phyloP scores from a whole-genome alignment of 2,113 vertebrate species.

The Egretta garzetta region DNA sequence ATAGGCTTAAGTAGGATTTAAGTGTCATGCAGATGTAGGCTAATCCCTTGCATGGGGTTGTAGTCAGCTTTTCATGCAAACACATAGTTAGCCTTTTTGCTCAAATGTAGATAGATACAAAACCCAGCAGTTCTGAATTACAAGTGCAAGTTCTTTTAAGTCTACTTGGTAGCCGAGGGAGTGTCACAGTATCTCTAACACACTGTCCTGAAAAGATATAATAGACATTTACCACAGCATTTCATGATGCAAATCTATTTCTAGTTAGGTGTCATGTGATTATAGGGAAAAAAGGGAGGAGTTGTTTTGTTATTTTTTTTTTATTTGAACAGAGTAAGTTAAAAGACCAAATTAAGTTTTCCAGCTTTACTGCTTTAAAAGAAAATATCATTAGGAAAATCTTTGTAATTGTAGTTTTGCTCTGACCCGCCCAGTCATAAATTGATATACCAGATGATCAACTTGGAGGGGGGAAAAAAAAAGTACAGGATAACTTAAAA shows the following conservation, averaged over 20 bases:
- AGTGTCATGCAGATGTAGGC: not conserved
- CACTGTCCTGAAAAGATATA: not conserved
- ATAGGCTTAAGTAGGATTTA: constrained; percentile 8
- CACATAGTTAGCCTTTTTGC: not conserved
- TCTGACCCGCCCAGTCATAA: not conserved
- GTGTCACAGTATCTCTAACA: not conserved
- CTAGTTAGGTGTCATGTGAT: not conserved
- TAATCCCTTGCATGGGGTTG: not conserved
- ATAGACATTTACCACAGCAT: not conserved
- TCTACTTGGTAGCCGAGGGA: not conserved
- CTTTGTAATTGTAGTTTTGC: not conserved
- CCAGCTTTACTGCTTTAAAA: not conserved
- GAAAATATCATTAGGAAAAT: not conserved
- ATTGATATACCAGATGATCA: not conserved
- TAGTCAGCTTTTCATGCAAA: not conserved
- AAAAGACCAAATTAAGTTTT: not conserved
- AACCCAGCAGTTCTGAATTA: not conserved
- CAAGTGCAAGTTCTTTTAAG: not conserved
- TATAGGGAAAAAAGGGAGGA: not conserved
- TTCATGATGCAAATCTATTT: not conserved
- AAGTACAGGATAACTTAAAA: not conserved
- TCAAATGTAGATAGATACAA: not conserved
- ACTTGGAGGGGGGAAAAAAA: not conserved
- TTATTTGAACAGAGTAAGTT: not conserved
- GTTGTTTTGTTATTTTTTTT: not conserved